Base-by-base conservation (phyloP, 2,113 vertebrate species). In the Hassar affinis region DNA sequence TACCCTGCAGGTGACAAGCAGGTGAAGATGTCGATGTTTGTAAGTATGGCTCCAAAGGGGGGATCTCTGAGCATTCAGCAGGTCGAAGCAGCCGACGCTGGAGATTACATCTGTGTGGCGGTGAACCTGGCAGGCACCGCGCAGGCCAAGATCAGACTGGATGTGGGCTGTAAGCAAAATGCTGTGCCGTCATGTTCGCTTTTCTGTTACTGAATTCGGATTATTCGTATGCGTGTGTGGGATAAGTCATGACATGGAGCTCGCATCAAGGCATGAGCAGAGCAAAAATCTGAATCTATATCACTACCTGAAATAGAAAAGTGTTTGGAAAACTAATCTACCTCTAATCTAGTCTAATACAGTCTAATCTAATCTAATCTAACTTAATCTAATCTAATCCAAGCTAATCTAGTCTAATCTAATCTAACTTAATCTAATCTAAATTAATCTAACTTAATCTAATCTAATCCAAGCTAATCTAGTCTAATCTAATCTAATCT, bases 81-180 rank as follows among this genome's bases (percentile, higher is more conserved):
- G 87, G 95, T 96, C 1, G 95, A 95, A 88, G 94, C 95, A 20
- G 82, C 92, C 10, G 96, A 99, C 89, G 96, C 97, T 77, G 98
- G 98, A 42, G 95, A 97, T 78, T 99, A 99, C 88, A 95, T 89
- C 0, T 99, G 98, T 17, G 90, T 96, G 61, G 98, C 97, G 25
- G 90, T 93, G 69, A 99, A 96, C 11, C 91, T 94, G 76, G 97
- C 97, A 14, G 98, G 98, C 82, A 95, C 89, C 35, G 95, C 95
- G 2, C 93, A 93, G 82, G 96, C 96, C 64, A 95, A 91, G 89
- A 93, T 98, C 86, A 94, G 94, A 25, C 94, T 99, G 64, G 96
- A 97, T 85, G 97, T 99, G 78, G 98, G 98, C 88, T 97, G 98
- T 99, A 93, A 94, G 95, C 85, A 85, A 84, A 4, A 68, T n/a